Conservation (phyloP, 2,113 vertebrate genomes). For the Pao palembangensis region DNA sequence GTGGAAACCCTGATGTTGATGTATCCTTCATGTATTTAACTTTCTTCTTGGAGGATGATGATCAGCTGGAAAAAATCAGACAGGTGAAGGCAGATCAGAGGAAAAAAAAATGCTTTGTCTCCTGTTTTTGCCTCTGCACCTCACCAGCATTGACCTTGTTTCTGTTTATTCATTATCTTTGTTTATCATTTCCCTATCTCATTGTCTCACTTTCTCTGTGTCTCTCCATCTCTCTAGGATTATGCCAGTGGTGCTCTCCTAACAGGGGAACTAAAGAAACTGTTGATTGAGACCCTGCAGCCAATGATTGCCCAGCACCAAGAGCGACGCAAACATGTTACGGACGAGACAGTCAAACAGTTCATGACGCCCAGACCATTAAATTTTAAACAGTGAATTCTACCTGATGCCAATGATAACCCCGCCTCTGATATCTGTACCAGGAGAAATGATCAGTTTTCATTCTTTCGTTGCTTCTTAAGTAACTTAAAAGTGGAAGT, state of each 20-base stretch:
- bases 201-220: not conserved
- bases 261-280: conserved; percentile 94
- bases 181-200: not conserved
- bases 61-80: conserved; percentile 87
- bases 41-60: conserved; percentile 96
- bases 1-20: conserved; percentile 91
- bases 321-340: conserved; percentile 86
- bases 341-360: conserved; percentile 81
- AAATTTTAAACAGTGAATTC: conserved; percentile 75
- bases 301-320: conserved; percentile 89
- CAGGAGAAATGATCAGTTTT: not conserved
- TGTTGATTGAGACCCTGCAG: conserved; percentile 88
- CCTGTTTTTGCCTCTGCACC: not conserved
- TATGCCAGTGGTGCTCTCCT: conserved; percentile 89
- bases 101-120: not conserved
- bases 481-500: not conserved
- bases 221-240: conserved; percentile 73
- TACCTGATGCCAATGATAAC: conserved; percentile 31
- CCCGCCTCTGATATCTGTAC: not conserved
- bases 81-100: conserved; percentile 72
- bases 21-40: conserved; percentile 97
- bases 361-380: conserved; percentile 93
- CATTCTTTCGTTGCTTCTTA: conserved; percentile 2
- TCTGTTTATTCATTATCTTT: not conserved
- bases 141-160: not conserved